Evolutionary conservation across 2,888 invertebrate genomes (phyloP).

Genomic region (Brachyopa scutellaris): DNA sequence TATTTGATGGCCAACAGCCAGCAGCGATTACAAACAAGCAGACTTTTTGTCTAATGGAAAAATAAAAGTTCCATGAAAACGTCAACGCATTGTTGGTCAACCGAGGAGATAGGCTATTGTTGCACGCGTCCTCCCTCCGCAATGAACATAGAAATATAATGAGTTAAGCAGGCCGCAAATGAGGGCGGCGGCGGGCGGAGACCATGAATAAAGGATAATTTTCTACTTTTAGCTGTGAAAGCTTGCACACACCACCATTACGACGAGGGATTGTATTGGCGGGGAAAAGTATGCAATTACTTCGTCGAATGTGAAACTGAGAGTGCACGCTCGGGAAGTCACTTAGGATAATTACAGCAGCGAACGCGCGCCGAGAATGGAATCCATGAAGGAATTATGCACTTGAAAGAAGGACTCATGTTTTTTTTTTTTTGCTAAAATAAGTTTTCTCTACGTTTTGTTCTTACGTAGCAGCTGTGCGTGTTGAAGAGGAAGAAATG

Average conservation of each 20-base stretch:
- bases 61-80: slow-evolving; percentile 14
- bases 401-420: slow-evolving; percentile 75
- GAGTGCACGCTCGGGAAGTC: slow-evolving; percentile 34
- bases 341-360: slow-evolving; percentile 68
- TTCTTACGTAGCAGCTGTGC: neutral
- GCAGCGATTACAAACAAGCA: slow-evolving; percentile 35
- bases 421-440: slow-evolving; percentile 51
- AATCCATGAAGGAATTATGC: slow-evolving; percentile 73
- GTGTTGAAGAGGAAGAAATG: neutral
- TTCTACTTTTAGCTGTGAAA: neutral
- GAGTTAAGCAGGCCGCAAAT: neutral
- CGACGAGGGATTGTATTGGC: neutral
- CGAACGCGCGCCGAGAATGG: slow-evolving; percentile 46
- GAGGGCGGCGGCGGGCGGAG: neutral
- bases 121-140: neutral
- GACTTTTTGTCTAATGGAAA: too few relatives aligned
- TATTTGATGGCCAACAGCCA: slow-evolving; percentile 45
- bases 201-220: slow-evolving; percentile 28
- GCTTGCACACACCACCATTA: neutral
- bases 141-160: neutral
- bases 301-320: slow-evolving; percentile 22
- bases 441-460: slow-evolving; percentile 20
- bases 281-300: slow-evolving; percentile 20
- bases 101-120: slow-evolving; percentile 30
- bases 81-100: slow-evolving; percentile 62